Conservation (phyloP, 2,888 invertebrate species). For the Siphonodentalium dalli region DNA sequence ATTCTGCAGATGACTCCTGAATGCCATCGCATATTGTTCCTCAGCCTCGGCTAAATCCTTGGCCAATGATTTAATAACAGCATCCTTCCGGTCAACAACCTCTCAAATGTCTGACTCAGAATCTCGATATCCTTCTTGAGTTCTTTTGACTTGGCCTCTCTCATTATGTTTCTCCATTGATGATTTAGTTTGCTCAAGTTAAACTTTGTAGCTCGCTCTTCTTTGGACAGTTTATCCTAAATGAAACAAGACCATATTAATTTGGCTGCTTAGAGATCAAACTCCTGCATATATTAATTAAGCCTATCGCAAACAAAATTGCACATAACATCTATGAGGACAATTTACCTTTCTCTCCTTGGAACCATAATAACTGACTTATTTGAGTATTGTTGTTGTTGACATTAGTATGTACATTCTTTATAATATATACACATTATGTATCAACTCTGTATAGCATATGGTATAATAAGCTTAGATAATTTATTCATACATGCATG, state of each 20-base stretch:
- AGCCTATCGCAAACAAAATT: too few relatives aligned
- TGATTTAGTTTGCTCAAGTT: constrained; percentile 64
- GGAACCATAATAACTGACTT: too few relatives aligned
- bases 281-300: background rate
- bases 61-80: constrained; percentile 63
- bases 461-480: too few relatives aligned
- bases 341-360: too few relatives aligned
- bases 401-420: too few relatives aligned
- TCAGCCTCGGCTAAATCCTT: constrained; percentile 65
- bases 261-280: background rate
- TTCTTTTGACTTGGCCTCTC: constrained; percentile 64
- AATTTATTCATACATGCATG: too few relatives aligned
- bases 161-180: constrained; percentile 66
- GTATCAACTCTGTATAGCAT: too few relatives aligned
- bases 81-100: constrained; percentile 66
- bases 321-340: too few relatives aligned
- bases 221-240: constrained; percentile 64
- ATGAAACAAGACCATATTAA: constrained; percentile 1
- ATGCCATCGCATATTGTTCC: constrained; percentile 64
- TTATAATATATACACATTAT: too few relatives aligned
- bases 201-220: constrained; percentile 62
- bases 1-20: constrained; percentile 64
- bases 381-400: too few relatives aligned
- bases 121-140: constrained; percentile 65
- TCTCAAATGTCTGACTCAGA: constrained; percentile 66